Evolutionary conservation across 1,140 invertebrate genomes (phyloP).

Genomic region (Centruroides vittatus): DNA sequence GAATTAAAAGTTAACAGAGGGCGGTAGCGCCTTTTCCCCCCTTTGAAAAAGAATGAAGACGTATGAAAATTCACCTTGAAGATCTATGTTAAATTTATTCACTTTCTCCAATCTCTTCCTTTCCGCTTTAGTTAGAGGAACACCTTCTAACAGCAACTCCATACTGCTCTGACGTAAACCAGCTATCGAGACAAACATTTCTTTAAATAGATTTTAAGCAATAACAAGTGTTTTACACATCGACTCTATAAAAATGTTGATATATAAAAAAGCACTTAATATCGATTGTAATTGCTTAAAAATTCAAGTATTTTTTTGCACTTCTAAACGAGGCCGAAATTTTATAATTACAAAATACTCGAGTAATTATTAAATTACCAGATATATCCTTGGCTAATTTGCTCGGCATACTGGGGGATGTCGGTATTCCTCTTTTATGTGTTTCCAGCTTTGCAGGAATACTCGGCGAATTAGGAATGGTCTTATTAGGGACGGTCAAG

Average conservation of each 20-base stretch:
- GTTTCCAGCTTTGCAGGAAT: constrained; percentile 17
- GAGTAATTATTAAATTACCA: no score
- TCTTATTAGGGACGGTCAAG: background rate
- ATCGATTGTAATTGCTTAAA: no score
- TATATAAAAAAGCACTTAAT: no score
- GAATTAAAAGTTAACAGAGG: no score
- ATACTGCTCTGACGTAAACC: constrained; percentile 24
- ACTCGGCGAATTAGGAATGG: constrained; percentile 9
- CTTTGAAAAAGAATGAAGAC: no score
- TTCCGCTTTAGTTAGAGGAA: constrained; percentile 26
- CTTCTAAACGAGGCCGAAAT: no score
- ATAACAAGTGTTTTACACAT: no score
- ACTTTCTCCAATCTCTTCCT: constrained; percentile 47
- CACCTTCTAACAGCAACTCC: constrained; percentile 25
- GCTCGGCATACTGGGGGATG: constrained; percentile 14
- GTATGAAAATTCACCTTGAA: constrained; percentile 50
- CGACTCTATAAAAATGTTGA: no score
- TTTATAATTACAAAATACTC: no score
- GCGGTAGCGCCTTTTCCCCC: no score
- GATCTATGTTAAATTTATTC: constrained; percentile 68
- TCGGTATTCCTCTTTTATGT: constrained; percentile 18
- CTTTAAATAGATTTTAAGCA: no score
- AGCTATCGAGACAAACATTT: constrained; percentile 15
- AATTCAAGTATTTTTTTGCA: no score
- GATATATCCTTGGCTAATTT: constrained; percentile 11